Conservation (phyloP, 2,797 vertebrate genomes). For the Monodelphis domestica region DNA sequence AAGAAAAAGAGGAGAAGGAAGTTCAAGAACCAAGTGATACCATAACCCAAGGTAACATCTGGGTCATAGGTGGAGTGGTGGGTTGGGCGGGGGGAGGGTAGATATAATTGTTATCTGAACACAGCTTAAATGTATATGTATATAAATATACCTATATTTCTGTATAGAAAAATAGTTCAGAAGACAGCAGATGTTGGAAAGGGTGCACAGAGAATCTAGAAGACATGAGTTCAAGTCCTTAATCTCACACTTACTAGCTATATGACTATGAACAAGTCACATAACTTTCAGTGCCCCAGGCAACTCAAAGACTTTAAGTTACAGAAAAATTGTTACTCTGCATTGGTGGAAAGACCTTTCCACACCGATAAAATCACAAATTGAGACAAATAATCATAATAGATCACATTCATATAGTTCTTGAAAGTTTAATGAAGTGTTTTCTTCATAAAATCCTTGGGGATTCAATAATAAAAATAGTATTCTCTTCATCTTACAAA, state of each 20-base stretch:
- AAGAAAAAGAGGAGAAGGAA: slow-evolving; percentile 95
- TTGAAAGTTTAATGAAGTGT: neutral
- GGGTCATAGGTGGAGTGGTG: neutral
- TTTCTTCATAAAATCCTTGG: neutral
- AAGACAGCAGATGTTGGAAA: neutral
- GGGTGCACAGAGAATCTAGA: neutral
- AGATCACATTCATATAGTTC: neutral
- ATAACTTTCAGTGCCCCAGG: neutral
- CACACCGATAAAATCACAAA: neutral
- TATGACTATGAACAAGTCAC: neutral
- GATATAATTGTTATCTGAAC: neutral
- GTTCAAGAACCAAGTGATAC: slow-evolving; percentile 89
- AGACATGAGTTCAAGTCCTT: neutral
- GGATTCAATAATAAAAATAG: neutral
- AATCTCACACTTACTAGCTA: neutral
- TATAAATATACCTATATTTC: neutral
- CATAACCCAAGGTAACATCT: slow-evolving; percentile 92
- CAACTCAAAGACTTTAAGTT: neutral
- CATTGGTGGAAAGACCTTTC: neutral
- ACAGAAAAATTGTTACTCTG: neutral
- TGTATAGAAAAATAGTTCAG: neutral
- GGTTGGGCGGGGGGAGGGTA: neutral
- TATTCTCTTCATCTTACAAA: neutral
- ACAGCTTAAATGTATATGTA: neutral
- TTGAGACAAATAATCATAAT: neutral